Evolutionary conservation across 1,140 invertebrate genomes (phyloP), one percentile per base, ranked within the genome.

Genomic region (Caenorhabditis tropicalis): DNA sequence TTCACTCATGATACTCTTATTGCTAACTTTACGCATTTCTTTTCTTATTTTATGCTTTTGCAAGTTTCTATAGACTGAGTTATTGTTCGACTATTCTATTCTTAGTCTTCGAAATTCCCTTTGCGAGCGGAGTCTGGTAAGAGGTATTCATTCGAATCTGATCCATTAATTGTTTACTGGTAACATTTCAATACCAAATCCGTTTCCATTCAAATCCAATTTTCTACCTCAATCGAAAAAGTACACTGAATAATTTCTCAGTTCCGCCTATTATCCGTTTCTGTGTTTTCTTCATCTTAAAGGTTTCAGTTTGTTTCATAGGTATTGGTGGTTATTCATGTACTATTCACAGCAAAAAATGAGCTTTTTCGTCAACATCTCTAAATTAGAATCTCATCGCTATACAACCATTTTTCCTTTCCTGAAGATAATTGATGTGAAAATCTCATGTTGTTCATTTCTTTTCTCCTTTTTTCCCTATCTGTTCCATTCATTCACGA

Each of bases 401-500:
- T 12, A 12, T 58, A 5, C 56, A 58, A 58, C n/a, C 21, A 58
- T 65, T 36, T 36, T 36, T 19, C 24, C 29, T 65, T 51, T n/a
- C n/a, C 19, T 19, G 1, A 16, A 51, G 5, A 65, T 65, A 56
- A 27, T 56, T 56, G 53, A 56, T 29, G 53, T 24, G 58, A 74
- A 74, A 74, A 74, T 74, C 36, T 46, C 65, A 27, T 58, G n/a
- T n/a, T 36, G 4, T 36, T 6, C 39, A 24, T 33, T 43, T 15
- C 29, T 2, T 39, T 46, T 43, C n/a, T 12, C n/a, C 36, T 19
- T 33, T 19, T 65, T 46, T 19, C 36, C 24, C 21, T 74, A n/a
- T 39, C 65, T 74, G 36, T 74, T 46, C 33, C 36, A 43, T 74
- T 46, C 36, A 74, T 74, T 74, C 65, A 74, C 65, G 33, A 74